Evolutionary conservation across 2,888 invertebrate species (phyloP), one percentile per base, ranked within the genome.

Genomic region (Suillia variegata): DNA sequence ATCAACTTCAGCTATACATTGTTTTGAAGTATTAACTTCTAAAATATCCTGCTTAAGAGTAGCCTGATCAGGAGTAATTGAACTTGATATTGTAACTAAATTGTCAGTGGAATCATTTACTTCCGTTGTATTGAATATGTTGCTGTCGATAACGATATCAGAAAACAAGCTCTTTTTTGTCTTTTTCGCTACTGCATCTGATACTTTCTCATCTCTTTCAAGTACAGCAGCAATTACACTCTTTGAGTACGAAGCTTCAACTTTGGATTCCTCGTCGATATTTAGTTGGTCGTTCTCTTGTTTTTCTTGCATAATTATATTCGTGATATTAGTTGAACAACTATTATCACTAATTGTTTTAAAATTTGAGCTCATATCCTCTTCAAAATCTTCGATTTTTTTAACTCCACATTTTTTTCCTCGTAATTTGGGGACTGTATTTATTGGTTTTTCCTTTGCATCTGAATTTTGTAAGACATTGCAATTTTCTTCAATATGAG

Each of bases 121-220:
- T 13, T 38, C 38, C 6, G 18, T 18, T 48, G 42, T 15, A 42
- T 6, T 13, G 10, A 10, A 26, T 26, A 6, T 5, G 26, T 26
- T 10, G 26, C n/a, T 38, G 6, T 38, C 38, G 4, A 13, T n/a
- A 4, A 10, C 13, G 4, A 63, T 63, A n/a, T 76, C 78, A 2
- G 78, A 72, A 33, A 76, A 74, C n/a, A 80, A 62, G 2, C 77
- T 77, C 53, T 83, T 79, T 60, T 82, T 82, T 0, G 80, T 82
- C 65, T 81, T 82, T 65, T 82, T 79, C 1, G 81, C 78, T 26
- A 76, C 77, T 1, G 79, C 78, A 65, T 79, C 75, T 17, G 81
- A 69, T 12, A 76, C 72, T 62, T 82, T 78, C 48, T 83, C 79
- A 62, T 68, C 70, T 63, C 79, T 50, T 8, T 50, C 24, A 50